Evolutionary conservation across 2,888 invertebrate genomes (phyloP).

Genomic region (Amiota communis): DNA sequence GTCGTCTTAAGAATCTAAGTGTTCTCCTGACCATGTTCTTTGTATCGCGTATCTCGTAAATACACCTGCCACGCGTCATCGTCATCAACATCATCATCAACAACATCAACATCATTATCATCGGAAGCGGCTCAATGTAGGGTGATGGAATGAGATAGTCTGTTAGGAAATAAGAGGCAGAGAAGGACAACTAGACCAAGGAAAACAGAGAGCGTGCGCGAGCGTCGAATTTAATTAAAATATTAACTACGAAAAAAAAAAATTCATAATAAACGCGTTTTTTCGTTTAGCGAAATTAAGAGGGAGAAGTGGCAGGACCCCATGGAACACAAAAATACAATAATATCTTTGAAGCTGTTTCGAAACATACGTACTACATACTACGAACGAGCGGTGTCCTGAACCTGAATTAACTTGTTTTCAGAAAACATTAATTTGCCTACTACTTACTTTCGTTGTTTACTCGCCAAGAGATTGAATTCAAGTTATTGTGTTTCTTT

Average conservation of each 20-base stretch:
- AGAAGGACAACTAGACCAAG: not conserved
- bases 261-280: conserved; percentile 29
- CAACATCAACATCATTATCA: not conserved
- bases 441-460: conserved; percentile 15
- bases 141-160: not conserved
- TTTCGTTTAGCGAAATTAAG: not conserved
- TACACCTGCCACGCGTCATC: conserved; percentile 72
- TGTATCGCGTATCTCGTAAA: conserved; percentile 55
- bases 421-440: conserved; percentile 18
- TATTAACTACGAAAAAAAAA: conserved; percentile 62
- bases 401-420: conserved; percentile 25
- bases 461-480: not conserved
- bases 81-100: conserved; percentile 38
- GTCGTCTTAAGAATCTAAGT: conserved; percentile 12
- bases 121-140: not conserved
- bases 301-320: no score
- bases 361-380: conserved; percentile 35
- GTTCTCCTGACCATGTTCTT: conserved; percentile 13
- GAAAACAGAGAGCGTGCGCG: conserved; percentile 19
- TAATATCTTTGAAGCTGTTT: conserved; percentile 34
- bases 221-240: conserved; percentile 68
- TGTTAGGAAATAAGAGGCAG: conserved; percentile 2
- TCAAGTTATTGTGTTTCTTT: conserved; percentile 11
- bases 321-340: conserved; percentile 10
- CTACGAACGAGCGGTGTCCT: conserved; percentile 39